Evolutionary conservation across 2,797 vertebrate species (phyloP).

Genomic region (Phalanger gymnotis): DNA sequence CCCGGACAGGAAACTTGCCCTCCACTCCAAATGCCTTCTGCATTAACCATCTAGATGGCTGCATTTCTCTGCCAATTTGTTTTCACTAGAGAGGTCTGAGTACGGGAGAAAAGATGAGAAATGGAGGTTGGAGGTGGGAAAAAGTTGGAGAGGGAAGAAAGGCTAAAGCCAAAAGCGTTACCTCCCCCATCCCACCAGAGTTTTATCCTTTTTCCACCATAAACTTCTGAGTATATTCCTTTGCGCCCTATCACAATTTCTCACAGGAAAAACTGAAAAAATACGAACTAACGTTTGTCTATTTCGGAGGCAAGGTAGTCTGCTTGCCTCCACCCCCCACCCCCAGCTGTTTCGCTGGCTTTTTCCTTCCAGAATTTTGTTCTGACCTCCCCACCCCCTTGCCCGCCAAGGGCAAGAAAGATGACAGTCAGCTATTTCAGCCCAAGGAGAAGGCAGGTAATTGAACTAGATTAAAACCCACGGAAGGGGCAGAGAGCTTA

Average conservation of each 20-base stretch:
- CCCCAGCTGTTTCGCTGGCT: not conserved
- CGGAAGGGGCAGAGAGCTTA: not conserved
- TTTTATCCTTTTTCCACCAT: not conserved
- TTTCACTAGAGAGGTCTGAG: not conserved
- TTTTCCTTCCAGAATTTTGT: not conserved
- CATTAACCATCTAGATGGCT: not conserved
- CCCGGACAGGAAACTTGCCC: not conserved
- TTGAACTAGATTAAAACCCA: too few relatives aligned
- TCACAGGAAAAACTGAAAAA: not conserved
- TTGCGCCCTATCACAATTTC: not conserved
- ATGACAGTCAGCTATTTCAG: not conserved
- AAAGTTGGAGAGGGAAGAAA: not conserved
- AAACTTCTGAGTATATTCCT: not conserved
- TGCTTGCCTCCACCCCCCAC: not conserved
- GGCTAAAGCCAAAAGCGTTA: not conserved
- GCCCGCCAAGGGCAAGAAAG: not conserved
- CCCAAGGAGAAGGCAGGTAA: not conserved
- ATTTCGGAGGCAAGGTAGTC: not conserved
- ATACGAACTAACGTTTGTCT: not conserved
- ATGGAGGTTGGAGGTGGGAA: not conserved
- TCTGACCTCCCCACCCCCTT: not conserved
- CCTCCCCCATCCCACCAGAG: not conserved
- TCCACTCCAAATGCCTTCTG: not conserved
- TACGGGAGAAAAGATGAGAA: not conserved
- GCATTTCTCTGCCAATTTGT: not conserved